Evolutionary conservation across 2,888 invertebrate genomes (phyloP).

Genomic region (Agrochola litura): DNA sequence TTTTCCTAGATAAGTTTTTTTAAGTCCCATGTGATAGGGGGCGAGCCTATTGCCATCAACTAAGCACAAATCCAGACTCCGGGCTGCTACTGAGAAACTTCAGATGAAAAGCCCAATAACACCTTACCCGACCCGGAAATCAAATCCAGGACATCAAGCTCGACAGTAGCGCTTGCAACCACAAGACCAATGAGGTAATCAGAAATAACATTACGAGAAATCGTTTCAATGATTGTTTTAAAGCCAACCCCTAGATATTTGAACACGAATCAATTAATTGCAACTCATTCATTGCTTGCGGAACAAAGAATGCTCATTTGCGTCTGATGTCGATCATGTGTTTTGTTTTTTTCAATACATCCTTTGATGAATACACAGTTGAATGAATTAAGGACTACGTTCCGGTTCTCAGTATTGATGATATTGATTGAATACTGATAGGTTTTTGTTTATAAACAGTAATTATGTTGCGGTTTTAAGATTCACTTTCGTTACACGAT

Average conservation of each 20-base stretch:
- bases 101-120: no score
- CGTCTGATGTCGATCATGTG: slow-evolving; percentile 41
- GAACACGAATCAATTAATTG: slow-evolving; percentile 48
- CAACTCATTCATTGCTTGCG: slow-evolving; percentile 36
- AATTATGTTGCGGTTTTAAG: background rate
- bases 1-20: no score
- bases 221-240: slow-evolving; percentile 29
- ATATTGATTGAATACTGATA: background rate
- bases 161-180: no score
- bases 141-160: no score
- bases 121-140: no score
- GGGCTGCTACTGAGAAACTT: no score
- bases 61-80: no score
- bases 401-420: background rate
- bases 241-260: background rate
- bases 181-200: no score
- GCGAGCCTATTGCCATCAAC: no score
- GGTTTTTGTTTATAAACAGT: background rate
- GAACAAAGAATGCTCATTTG: slow-evolving; percentile 56
- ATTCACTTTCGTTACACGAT: background rate
- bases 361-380: slow-evolving; percentile 32
- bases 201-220: background rate
- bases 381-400: background rate
- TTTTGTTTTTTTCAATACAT: slow-evolving; percentile 19
- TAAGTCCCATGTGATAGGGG: no score